Evolutionary conservation across 2,888 invertebrate species (phyloP), one percentile per base, ranked within the genome.

Genomic region (Netelia melanura): DNA sequence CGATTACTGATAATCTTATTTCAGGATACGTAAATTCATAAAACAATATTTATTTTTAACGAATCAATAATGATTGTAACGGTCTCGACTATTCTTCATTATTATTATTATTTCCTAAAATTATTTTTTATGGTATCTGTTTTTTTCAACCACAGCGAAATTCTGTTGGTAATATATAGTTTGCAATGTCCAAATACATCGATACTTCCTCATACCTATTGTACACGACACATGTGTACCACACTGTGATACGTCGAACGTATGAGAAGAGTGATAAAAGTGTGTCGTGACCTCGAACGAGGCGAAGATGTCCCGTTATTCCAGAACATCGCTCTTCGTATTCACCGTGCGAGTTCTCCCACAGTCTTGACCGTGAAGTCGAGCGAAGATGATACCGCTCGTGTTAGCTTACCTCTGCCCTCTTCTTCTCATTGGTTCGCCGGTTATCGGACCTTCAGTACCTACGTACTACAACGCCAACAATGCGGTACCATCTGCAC

Each of bases 211-310:
- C 38, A 38, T 38, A 38, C 6, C 38, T 38, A 48, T 14, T 48
- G 48, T 48, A 48, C 3, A 14, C 48, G 48, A 14, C 14, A 48
- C 48, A 48, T 48, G 14, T 48, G 48, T 48, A 14, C 10, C 3
- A 14, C 14, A 14, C 48, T 10, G 3, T 48, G 11, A 2, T 14
- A 14, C 48, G 14, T 14, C 61, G 70, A 30, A 14, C 21, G 43
- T 43, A 68, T 52, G 56, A 30, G 25, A 10, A 48, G 14, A 48
- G 48, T 48, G 14, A 75, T 89, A 90, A 92, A 93, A 93, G 93
- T 93, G 75, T 92, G 93, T 86, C 93, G 90, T 92, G 93, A 91
- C 93, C 93, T 93, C 93, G 92, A 93, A 93, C 90, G 90, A 56
- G 91, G 91, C 14, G 38, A 56, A 30, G 78, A 80, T 84, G 89